phyloP scores from a whole-genome alignment of 2,888 invertebrate species.

The Furcula furcula region DNA sequence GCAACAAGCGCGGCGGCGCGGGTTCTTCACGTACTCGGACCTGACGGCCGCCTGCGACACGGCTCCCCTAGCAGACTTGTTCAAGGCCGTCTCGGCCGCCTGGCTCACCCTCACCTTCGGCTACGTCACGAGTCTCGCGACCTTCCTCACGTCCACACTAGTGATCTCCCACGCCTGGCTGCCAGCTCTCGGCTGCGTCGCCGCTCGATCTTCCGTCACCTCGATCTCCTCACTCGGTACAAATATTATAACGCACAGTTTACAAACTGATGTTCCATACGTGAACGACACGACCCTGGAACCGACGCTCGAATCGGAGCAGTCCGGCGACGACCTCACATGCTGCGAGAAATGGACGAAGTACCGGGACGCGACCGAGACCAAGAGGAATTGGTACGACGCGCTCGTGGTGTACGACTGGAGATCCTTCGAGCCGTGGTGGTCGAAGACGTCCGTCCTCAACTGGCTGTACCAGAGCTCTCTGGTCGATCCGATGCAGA shows the following conservation, averaged over 20 bases:
- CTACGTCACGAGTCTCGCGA: conserved; percentile 30
- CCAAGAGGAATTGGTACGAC: conserved; percentile 39
- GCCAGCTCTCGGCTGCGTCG: conserved; percentile 21
- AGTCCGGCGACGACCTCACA: conserved; percentile 26
- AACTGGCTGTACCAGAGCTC: conserved; percentile 65
- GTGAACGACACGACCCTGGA: conserved; percentile 27
- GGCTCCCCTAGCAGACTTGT: conserved; percentile 54
- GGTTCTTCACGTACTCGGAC: conserved; percentile 93
- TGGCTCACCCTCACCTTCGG: conserved; percentile 30
- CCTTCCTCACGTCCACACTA: conserved; percentile 45
- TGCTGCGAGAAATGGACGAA: conserved; percentile 58
- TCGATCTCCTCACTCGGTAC: conserved; percentile 14
- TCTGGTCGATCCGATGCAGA: conserved; percentile 57
- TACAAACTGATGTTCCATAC: conserved; percentile 20
- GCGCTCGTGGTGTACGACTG: conserved; percentile 38
- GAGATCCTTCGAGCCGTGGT: conserved; percentile 50
- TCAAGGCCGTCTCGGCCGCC: conserved; percentile 24
- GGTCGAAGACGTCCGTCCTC: conserved; percentile 50
- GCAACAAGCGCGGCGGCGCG: conserved; percentile 86
- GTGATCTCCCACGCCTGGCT: conserved; percentile 34
- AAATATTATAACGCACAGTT: conserved; percentile 26
- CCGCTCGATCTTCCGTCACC: conserved; percentile 19
- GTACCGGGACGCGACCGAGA: conserved; percentile 29
- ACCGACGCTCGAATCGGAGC: too few species aligned
- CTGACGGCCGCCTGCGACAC: conserved; percentile 80